A percentile compares a stretch with the other conserved stretches of the same genome.
These are phyloP conservation scores for Eristalinus aeneus DNA, from an alignment of 2,888 invertebrate genomes.

Conservation along the genomic window DNA sequence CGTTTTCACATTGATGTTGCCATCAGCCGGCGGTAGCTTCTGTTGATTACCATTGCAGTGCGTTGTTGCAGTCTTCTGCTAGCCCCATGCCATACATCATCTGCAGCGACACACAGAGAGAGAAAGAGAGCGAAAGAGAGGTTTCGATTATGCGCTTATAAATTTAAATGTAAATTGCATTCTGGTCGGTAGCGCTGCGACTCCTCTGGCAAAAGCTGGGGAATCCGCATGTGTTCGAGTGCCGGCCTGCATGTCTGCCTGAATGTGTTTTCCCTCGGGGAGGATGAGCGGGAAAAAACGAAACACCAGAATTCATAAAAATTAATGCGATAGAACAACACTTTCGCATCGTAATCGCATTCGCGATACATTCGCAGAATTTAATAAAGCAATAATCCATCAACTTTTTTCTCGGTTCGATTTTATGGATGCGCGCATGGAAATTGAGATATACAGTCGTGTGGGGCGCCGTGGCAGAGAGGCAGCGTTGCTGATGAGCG, in stretches of 20 bases:
- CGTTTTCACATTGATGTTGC: constrained; percentile 5
- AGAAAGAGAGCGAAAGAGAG: constrained; percentile 18
- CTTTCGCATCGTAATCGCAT: constrained; percentile 41
- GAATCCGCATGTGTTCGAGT: constrained; percentile 1
- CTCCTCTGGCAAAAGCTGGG: not conserved
- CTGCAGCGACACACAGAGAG: not conserved
- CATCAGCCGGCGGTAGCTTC: constrained; percentile 8
- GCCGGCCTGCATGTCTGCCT: not conserved
- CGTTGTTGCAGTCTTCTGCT: constrained; percentile 22
- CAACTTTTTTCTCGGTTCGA: constrained; percentile 21
- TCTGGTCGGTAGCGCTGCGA: not conserved
- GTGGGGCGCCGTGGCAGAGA: not conserved
- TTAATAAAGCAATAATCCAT: constrained; percentile 46
- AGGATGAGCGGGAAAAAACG: not conserved
- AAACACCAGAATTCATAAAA: constrained; percentile 23
- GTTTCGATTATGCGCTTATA: constrained; percentile 58
- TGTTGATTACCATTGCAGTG: constrained; percentile 12
- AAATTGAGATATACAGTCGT: constrained; percentile 15
- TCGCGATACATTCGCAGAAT: constrained; percentile 28
- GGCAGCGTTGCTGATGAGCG: constrained; percentile 19
- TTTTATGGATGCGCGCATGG: constrained; percentile 7
- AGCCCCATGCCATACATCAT: constrained; percentile 29
- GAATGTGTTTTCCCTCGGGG: not conserved
- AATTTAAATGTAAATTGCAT: constrained; percentile 62
- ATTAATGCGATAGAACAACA: constrained; percentile 48